phyloP scores from a whole-genome alignment of 1,140 invertebrate genomes.

The Agrypnia vestita region DNA sequence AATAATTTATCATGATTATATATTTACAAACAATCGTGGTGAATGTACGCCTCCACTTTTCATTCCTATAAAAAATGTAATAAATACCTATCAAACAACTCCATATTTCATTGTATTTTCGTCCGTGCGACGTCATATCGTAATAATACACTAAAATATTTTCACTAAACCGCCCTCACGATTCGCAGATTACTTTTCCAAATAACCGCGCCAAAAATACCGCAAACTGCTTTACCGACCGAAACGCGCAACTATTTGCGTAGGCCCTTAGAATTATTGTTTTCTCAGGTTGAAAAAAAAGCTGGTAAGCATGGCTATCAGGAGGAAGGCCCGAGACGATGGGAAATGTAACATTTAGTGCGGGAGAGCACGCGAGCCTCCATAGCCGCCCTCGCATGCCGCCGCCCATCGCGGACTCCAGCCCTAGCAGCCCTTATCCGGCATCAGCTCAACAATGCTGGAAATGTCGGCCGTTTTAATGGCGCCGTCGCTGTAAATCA shows the following conservation, averaged over 20 bases:
- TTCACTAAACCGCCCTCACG: too few relatives aligned
- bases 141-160: too few relatives aligned
- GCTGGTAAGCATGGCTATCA: conserved; percentile 21
- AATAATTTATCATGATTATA: too few relatives aligned
- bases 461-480: conserved; percentile 15
- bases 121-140: not conserved
- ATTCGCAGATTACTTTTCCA: too few relatives aligned
- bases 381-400: not conserved
- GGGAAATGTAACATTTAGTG: conserved; percentile 34
- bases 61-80: too few relatives aligned
- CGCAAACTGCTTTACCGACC: not conserved
- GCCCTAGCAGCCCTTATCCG: not conserved
- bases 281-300: not conserved
- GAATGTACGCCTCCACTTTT: too few relatives aligned
- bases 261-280: not conserved
- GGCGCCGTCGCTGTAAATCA: conserved; percentile 26
- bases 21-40: too few relatives aligned
- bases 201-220: not conserved
- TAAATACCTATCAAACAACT: too few relatives aligned
- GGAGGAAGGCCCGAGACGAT: conserved; percentile 13
- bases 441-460: conserved; percentile 11
- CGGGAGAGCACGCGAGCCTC: conserved; percentile 11
- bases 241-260: not conserved
- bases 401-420: not conserved
- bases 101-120: too few relatives aligned